Evolutionary conservation across 1,140 invertebrate genomes (phyloP).

Genomic region (Tetragonula clypearis): DNA sequence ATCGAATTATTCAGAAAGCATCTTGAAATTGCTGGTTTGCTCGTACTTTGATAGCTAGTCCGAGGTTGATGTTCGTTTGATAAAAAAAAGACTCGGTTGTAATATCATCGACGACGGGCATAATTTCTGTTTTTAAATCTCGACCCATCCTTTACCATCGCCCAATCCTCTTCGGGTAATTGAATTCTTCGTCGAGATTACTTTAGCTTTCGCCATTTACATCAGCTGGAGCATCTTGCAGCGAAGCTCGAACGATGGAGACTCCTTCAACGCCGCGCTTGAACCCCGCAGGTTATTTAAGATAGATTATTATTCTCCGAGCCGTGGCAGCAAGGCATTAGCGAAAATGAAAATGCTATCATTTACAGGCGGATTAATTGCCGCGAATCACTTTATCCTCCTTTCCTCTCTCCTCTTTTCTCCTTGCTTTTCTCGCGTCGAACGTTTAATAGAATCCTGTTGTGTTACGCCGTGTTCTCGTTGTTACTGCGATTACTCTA

Average conservation of each 20-base stretch:
- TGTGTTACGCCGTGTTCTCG: slow-evolving; percentile 19
- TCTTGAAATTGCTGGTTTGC: not conserved
- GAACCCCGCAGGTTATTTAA: slow-evolving; percentile 78
- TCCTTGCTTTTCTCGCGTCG: not conserved
- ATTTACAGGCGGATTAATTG: slow-evolving; percentile 75
- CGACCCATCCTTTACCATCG: slow-evolving; percentile 61
- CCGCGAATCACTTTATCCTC: slow-evolving; percentile 66
- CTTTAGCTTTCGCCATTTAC: slow-evolving; percentile 71
- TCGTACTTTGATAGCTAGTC: not conserved
- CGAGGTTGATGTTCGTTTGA: not conserved
- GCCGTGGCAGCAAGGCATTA: slow-evolving; percentile 68
- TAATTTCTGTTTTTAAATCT: slow-evolving; percentile 79
- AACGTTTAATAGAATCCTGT: slow-evolving; percentile 25
- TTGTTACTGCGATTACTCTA: not conserved
- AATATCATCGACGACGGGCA: slow-evolving; percentile 55
- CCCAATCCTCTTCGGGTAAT: slow-evolving; percentile 65
- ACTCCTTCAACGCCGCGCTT: slow-evolving; percentile 43
- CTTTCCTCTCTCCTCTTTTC: slow-evolving; percentile 14
- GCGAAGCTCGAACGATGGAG: slow-evolving; percentile 63
- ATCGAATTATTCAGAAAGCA: not conserved
- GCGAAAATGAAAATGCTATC: slow-evolving; percentile 80
- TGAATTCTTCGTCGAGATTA: slow-evolving; percentile 76
- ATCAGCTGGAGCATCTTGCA: slow-evolving; percentile 50
- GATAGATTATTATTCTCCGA: slow-evolving; percentile 79
- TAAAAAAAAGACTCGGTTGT: not conserved